Evolutionary conservation across 2,888 invertebrate species (phyloP).

Genomic region (Erynnis tages): DNA sequence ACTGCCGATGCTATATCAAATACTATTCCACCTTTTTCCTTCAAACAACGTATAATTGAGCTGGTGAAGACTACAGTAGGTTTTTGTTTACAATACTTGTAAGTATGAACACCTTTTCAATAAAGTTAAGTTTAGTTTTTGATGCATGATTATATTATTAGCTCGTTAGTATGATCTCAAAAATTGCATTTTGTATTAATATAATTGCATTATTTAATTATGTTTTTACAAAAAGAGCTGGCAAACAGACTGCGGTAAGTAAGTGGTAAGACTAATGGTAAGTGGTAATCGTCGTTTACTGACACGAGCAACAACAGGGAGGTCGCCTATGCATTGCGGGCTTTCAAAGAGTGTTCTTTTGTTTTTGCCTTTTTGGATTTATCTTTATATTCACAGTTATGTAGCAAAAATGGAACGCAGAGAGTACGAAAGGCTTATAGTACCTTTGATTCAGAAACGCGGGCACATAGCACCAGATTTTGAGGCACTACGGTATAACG

Average conservation of each 20-base stretch:
- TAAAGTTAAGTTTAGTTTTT: background rate
- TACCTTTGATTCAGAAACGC: constrained; percentile 36
- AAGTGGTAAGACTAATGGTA: no score
- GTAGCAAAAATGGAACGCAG: constrained; percentile 23
- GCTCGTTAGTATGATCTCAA: background rate
- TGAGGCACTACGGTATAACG: constrained; percentile 36
- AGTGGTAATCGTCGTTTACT: no score
- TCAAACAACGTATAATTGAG: constrained; percentile 34
- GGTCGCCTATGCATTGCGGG: no score
- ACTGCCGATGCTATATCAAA: constrained; percentile 30
- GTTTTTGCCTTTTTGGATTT: no score
- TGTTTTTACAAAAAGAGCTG: no score
- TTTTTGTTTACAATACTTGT: constrained; percentile 5
- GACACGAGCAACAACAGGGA: no score
- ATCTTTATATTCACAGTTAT: constrained; percentile 33
- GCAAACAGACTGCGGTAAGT: no score
- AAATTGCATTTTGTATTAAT: no score
- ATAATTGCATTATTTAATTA: no score
- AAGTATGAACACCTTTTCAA: constrained; percentile 6
- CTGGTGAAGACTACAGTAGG: background rate
- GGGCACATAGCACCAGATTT: constrained; percentile 40
- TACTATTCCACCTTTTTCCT: constrained; percentile 37
- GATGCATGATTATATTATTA: background rate
- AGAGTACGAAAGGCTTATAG: constrained; percentile 38
- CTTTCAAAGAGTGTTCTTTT: no score